These are phyloP conservation scores for Parnassius mnemosyne DNA, from an alignment of 2,888 invertebrate genomes.

Conservation along the genomic window DNA sequence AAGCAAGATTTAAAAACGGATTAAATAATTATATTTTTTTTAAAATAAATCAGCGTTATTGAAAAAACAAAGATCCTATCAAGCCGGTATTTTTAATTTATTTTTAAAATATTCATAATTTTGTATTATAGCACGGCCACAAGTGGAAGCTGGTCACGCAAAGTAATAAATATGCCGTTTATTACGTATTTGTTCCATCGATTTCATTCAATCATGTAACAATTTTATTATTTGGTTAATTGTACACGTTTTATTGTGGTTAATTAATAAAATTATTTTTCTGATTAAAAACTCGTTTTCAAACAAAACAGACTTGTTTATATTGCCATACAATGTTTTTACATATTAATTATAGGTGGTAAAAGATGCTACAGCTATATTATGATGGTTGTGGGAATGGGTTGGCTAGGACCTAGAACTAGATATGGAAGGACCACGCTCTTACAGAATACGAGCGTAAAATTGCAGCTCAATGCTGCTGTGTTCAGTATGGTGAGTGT, in stretches of 20 bases:
- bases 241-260: slow-evolving; percentile 12
- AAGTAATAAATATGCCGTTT: slow-evolving; percentile 13
- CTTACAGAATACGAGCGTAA: no score
- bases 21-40: neutral
- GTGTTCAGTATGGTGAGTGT: no score
- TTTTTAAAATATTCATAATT: slow-evolving; percentile 20
- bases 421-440: no score
- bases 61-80: slow-evolving; percentile 12
- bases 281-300: slow-evolving; percentile 6
- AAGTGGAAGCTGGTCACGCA: slow-evolving; percentile 15
- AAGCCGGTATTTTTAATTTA: slow-evolving; percentile 13
- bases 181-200: slow-evolving; percentile 12
- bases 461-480: no score
- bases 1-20: no score
- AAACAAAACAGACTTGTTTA: slow-evolving; percentile 9
- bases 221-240: slow-evolving; percentile 18
- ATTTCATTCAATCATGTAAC: slow-evolving; percentile 9
- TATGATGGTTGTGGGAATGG: no score
- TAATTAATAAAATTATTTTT: slow-evolving; percentile 14
- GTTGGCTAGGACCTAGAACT: no score
- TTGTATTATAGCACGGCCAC: slow-evolving; percentile 11
- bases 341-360: slow-evolving; percentile 7
- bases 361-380: neutral
- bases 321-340: slow-evolving; percentile 1
- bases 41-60: slow-evolving; percentile 7